These are phyloP conservation scores for Atrina japonica DNA, from an alignment of 2,888 invertebrate species.

Conservation along the genomic window DNA sequence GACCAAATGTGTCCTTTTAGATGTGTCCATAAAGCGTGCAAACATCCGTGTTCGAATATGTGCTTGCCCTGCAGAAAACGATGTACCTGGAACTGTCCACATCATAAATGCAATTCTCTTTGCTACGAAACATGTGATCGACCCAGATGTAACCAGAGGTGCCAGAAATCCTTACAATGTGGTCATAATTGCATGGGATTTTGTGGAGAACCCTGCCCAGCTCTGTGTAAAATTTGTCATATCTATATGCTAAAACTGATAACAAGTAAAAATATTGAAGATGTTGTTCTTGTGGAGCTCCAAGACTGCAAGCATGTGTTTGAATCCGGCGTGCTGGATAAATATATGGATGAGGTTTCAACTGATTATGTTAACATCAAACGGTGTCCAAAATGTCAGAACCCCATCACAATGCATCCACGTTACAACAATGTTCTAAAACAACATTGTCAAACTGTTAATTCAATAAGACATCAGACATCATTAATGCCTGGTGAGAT, in stretches of 20 bases:
- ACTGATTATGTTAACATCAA: background rate
- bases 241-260: background rate
- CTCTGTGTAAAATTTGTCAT: slow-evolving; percentile 81
- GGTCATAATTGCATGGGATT: slow-evolving; percentile 83
- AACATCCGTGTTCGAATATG: slow-evolving; percentile 12
- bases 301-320: slow-evolving; percentile 29
- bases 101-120: slow-evolving; percentile 66
- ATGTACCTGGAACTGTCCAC: slow-evolving; percentile 54
- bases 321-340: slow-evolving; percentile 8
- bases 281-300: slow-evolving; percentile 10
- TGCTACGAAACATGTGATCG: slow-evolving; percentile 79
- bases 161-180: slow-evolving; percentile 81
- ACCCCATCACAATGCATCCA: slow-evolving; percentile 13
- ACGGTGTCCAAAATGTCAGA: slow-evolving; percentile 25
- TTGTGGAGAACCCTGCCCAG: slow-evolving; percentile 87
- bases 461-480: background rate
- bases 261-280: slow-evolving; percentile 1
- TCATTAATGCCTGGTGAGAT: background rate
- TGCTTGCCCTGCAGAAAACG: slow-evolving; percentile 16
- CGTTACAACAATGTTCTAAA: slow-evolving; percentile 14
- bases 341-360: background rate
- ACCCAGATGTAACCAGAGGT: slow-evolving; percentile 73
- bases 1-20: slow-evolving; percentile 1
- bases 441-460: background rate
- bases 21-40: slow-evolving; percentile 26